Base-by-base conservation (phyloP, 2,797 vertebrate species). In the Coreius guichenoti region DNA sequence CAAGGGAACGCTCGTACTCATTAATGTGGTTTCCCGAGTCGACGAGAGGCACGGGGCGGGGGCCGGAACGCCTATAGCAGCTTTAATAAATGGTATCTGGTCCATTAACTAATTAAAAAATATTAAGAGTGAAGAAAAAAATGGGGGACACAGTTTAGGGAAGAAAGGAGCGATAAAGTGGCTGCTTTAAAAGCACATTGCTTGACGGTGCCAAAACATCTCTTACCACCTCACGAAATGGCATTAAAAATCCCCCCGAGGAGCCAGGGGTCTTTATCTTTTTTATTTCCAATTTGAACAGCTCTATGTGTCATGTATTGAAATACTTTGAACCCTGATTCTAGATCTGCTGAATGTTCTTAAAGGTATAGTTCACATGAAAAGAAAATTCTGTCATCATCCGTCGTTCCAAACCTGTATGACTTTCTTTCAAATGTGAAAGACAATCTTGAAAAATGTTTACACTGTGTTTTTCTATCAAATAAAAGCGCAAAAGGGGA, bases 41-140 rank as follows among this genome's bases (percentile, higher is more conserved):
- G 63, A 54, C 58, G 11, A 36, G 61, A 81, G 83, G 79, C 19
- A 80, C 63, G 67, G 43, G 43, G 68, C 11, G 21, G 74, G 61
- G 65, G 91, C 85, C 87, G 88, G 93, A 93, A 91, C 92, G 93
- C 93, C 93, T 93, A 92, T 90, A 85, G 88, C 92, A 91, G 92
- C 92, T 93, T 94, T 94, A 94, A 94, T 94, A 94, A 95, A 95
- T 93, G 94, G 92, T 94, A 95, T 93, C 93, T 90, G 86, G 90
- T 95, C 95, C 95, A 96, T 96, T 96, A 95, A 94, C 93, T 95
- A 96, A 96, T 96, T 95, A 96, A 92, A 82, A 90, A 93, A 92
- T 95, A 94, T 95, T 94, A 94, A 92, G 89, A 89, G 90, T 90
- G 92, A 88, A 91, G 91, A 82, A 92, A 91, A 75, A 80, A 67